phyloP scores from a whole-genome alignment of 2,888 invertebrate species.

The Mongoloraphidia duomilia region DNA sequence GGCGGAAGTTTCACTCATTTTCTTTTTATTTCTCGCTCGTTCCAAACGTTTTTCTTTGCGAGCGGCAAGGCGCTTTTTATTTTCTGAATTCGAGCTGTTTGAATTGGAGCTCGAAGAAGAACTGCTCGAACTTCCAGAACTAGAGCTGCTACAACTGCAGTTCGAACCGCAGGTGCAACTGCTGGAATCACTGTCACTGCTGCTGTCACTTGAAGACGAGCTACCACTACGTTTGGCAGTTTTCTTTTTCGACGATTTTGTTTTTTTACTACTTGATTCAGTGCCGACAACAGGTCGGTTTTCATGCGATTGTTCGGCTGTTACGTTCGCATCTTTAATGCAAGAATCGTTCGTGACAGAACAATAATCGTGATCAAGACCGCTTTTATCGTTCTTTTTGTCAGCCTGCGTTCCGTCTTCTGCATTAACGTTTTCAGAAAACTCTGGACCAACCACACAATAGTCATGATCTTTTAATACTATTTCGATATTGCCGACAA shows the following conservation, averaged over 20 bases:
- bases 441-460: slow-evolving; percentile 32
- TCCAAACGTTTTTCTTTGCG: slow-evolving; percentile 29
- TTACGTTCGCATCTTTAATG: slow-evolving; percentile 8
- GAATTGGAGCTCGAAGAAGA: slow-evolving; percentile 37
- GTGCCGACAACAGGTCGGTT: slow-evolving; percentile 17
- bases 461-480: slow-evolving; percentile 58
- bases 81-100: slow-evolving; percentile 45
- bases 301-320: slow-evolving; percentile 17
- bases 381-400: slow-evolving; percentile 20
- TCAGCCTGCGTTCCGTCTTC: slow-evolving; percentile 24
- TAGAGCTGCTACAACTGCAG: slow-evolving; percentile 63
- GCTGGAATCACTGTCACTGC: slow-evolving; percentile 57
- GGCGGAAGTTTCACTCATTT: slow-evolving; percentile 31
- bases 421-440: slow-evolving; percentile 16
- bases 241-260: slow-evolving; percentile 35
- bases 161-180: slow-evolving; percentile 73
- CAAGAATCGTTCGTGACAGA: slow-evolving; percentile 15
- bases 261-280: slow-evolving; percentile 25
- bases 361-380: slow-evolving; percentile 32
- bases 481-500: slow-evolving; percentile 21
- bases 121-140: slow-evolving; percentile 34
- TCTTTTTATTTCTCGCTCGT: slow-evolving; percentile 34
- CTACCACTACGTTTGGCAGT: slow-evolving; percentile 25
- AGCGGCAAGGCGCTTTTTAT: slow-evolving; percentile 31
- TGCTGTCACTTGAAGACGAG: slow-evolving; percentile 61